Evolutionary conservation across 1,140 invertebrate species (phyloP), one percentile per base, ranked within the genome.

Genomic region (Chrysomallon squamiferum): DNA sequence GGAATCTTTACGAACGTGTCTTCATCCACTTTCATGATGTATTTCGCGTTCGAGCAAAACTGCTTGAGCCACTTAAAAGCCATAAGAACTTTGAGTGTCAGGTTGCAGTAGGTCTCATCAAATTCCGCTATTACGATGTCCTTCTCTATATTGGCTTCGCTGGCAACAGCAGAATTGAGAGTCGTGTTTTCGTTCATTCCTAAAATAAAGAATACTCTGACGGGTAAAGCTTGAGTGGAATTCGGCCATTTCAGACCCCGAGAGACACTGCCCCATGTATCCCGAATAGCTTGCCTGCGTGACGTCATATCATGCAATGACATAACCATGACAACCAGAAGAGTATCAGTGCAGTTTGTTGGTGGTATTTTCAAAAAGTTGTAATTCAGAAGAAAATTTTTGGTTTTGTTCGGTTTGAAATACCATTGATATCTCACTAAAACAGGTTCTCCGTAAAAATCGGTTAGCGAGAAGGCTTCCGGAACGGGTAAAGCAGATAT

Each of bases 21-120:
- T 57, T 88, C 87, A 65, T 88, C 87, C 13, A 79, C 77, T 71
- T 88, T 88, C 56, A 88, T 68, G 25, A 87, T 62, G 66, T 74
- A 85, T 65, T 58, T 67, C 2, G 91, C 91, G 71, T 87, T 85
- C 66, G 74, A 72, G 78, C 84, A 89, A 83, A 90, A 88, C 78
- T 91, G 89, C 5, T 88, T 87, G 52, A 89, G 88, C 90, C 92
- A 95, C 80, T 93, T 92, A 25, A 94, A 87, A 3, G 89, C 90
- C 90, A 93, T 92, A 3, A 92, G 89, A 82, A 93, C 92, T 81
- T 95, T 95, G 74, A 93, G 93, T 1, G 93, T 94, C 84, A 95
- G 88, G 84, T 95, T 95, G 68, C 89, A 88, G 77, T 95, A 95
- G 38, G 87, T 87, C 84, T 95, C 93, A 15, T 87, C 66, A 81